These are phyloP conservation scores for Latrodectus hesperus DNA, from an alignment of 2,888 invertebrate genomes.

Conservation along the genomic window DNA sequence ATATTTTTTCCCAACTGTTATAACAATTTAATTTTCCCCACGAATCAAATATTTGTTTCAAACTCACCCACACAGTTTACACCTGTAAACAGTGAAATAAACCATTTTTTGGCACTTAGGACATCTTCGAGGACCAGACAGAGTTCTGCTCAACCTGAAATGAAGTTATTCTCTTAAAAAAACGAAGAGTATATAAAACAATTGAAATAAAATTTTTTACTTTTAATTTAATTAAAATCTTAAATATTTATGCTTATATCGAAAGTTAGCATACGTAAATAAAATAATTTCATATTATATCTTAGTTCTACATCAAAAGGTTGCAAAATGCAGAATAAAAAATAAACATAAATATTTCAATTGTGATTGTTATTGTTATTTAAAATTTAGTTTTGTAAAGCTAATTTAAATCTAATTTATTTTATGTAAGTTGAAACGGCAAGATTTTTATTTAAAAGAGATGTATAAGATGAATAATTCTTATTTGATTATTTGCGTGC, in stretches of 20 bases:
- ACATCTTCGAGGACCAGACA: constrained; percentile 70
- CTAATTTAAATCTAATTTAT: too few species aligned
- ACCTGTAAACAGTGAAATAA: constrained; percentile 68
- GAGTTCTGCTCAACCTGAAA: constrained; percentile 68
- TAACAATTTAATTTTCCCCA: too few species aligned
- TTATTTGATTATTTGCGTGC: too few species aligned
- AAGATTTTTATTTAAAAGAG: too few species aligned
- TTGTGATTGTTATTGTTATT: too few species aligned
- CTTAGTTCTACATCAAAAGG: background rate
- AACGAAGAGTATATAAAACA: background rate
- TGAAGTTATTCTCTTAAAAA: background rate
- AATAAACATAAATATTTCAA: too few species aligned
- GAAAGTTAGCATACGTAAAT: background rate
- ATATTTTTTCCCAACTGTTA: too few species aligned
- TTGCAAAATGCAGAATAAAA: background rate
- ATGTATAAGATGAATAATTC: too few species aligned
- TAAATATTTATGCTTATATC: background rate
- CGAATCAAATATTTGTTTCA: too few species aligned
- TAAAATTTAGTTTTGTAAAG: too few species aligned
- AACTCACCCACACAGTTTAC: constrained; percentile 69
- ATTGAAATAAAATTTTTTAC: background rate
- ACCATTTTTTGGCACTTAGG: constrained; percentile 70
- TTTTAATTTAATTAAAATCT: background rate
- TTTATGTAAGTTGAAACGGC: too few species aligned
- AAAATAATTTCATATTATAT: background rate